phyloP scores from a whole-genome alignment of 1,140 invertebrate genomes.

The Cyphomyrmex costatus region DNA sequence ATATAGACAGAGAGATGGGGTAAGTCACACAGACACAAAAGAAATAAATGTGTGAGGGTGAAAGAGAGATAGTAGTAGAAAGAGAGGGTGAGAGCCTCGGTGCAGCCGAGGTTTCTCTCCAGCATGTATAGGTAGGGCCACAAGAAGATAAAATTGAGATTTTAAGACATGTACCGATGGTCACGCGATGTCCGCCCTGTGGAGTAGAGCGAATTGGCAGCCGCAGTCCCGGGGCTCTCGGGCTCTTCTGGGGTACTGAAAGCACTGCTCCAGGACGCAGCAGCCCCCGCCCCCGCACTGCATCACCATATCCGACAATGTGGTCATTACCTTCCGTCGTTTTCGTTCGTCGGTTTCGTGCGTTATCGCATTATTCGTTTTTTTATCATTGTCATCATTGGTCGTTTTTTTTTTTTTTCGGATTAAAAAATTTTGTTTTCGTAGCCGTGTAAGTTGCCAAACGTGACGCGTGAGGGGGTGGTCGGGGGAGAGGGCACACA shows the following conservation, averaged over 20 bases:
- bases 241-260: conserved; percentile 92
- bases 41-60: conserved; percentile 22
- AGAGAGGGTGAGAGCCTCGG: conserved; percentile 50
- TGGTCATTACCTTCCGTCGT: conserved; percentile 83
- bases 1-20: conserved; percentile 25
- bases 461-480: conserved; percentile 43
- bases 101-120: conserved; percentile 56
- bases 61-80: conserved; percentile 25
- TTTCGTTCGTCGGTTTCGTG: conserved; percentile 61
- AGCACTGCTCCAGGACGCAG: conserved; percentile 94
- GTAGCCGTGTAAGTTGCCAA: conserved; percentile 30
- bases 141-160: conserved; percentile 70
- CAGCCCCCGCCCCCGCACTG: conserved; percentile 90
- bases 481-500: conserved; percentile 42
- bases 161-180: conserved; percentile 83
- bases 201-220: conserved; percentile 94
- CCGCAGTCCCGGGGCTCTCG: conserved; percentile 93
- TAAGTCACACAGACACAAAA: conserved; percentile 15
- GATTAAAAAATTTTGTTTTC: conserved; percentile 42
- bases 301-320: conserved; percentile 86
- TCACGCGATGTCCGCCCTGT: conserved; percentile 91
- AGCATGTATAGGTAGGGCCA: conserved; percentile 59
- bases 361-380: conserved; percentile 49
- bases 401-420: conserved; percentile 33
- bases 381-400: conserved; percentile 42